These are phyloP conservation scores for Uropetala carovei DNA, from an alignment of 2,888 invertebrate species.

Conservation along the genomic window DNA sequence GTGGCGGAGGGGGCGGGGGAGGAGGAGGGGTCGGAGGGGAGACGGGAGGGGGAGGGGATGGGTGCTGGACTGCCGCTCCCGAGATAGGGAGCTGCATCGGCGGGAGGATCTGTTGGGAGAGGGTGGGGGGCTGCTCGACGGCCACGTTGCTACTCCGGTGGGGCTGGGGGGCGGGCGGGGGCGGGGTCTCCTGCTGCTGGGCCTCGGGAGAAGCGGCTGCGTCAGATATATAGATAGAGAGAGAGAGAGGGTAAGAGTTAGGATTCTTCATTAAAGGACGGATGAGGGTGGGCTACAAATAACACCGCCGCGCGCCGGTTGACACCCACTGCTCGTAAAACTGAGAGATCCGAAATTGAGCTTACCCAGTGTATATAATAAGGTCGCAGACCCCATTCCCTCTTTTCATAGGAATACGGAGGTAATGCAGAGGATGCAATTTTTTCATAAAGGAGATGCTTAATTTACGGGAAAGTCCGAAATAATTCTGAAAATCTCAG, in stretches of 20 bases:
- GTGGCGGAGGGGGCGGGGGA: constrained; percentile 63
- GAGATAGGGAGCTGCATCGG: neutral
- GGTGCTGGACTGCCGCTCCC: constrained; percentile 31
- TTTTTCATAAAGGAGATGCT: neutral
- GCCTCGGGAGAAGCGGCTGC: constrained; percentile 40
- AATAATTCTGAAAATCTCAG: neutral
- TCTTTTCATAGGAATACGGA: neutral
- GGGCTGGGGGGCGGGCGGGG: constrained; percentile 86
- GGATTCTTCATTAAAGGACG: constrained; percentile 49
- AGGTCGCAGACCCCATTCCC: neutral
- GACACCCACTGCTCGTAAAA: constrained; percentile 28
- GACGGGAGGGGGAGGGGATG: constrained; percentile 72
- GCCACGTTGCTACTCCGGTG: constrained; percentile 78
- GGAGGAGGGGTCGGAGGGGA: constrained; percentile 86
- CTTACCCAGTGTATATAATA: constrained; percentile 27
- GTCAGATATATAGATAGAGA: neutral
- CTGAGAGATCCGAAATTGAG: neutral
- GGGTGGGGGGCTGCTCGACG: constrained; percentile 54
- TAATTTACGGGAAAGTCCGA: neutral
- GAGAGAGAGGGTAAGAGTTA: neutral
- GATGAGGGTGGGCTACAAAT: constrained; percentile 45
- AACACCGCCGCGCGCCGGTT: constrained; percentile 12
- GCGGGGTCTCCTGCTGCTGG: constrained; percentile 79
- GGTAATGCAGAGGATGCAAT: constrained; percentile 18
- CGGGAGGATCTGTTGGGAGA: constrained; percentile 14